Conservation (phyloP, 2,888 invertebrate species). For the Protophormia terraenovae region DNA sequence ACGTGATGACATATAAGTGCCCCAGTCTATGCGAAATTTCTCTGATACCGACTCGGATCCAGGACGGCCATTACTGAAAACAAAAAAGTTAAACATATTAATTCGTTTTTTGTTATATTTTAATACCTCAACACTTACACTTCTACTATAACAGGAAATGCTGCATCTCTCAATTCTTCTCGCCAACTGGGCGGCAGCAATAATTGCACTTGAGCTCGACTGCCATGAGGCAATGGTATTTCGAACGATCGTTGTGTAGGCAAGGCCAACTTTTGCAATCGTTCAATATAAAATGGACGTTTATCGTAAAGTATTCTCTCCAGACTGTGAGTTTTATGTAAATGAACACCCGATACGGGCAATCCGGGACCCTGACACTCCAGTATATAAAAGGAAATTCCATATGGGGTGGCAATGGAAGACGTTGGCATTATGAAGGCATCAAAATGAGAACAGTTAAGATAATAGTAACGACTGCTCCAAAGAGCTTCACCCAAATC, state of each 20-base stretch:
- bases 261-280: constrained; percentile 89
- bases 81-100: background rate
- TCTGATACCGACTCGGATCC: constrained; percentile 95
- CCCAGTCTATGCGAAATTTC: constrained; percentile 93
- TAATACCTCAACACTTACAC: constrained; percentile 84
- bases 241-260: constrained; percentile 92
- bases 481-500: constrained; percentile 88
- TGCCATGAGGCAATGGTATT: constrained; percentile 92
- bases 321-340: constrained; percentile 88
- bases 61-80: constrained; percentile 92
- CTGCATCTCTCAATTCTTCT: constrained; percentile 91
- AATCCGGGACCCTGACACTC: constrained; percentile 96
- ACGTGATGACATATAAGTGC: constrained; percentile 94
- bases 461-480: constrained; percentile 90
- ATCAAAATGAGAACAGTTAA: constrained; percentile 93
- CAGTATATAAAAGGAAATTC: constrained; percentile 86
- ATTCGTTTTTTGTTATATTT: background rate
- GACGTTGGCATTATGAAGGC: constrained; percentile 86
- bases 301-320: constrained; percentile 90
- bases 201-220: constrained; percentile 93
- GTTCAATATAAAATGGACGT: constrained; percentile 85
- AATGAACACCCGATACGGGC: constrained; percentile 90
- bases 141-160: constrained; percentile 93
- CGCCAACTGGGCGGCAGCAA: constrained; percentile 94
- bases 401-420: constrained; percentile 78